Percentiles rank a stretch among this genome's conserved stretches.
These are phyloP conservation scores for Lampropteryx suffumata DNA, from an alignment of 2,888 invertebrate species.

Conservation along the genomic window DNA sequence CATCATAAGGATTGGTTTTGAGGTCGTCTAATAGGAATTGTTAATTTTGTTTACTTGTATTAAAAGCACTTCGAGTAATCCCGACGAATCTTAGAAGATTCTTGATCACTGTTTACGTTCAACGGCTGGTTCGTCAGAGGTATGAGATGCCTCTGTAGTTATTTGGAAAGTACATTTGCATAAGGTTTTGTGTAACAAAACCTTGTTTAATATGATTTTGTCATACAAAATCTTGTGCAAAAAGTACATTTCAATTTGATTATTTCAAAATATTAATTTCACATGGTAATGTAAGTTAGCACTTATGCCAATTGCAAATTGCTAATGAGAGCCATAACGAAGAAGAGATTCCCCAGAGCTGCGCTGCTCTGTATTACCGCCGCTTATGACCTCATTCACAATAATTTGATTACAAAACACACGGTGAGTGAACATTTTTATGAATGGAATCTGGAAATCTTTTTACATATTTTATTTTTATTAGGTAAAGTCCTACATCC, in stretches of 20 bases:
- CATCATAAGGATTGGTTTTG: neutral
- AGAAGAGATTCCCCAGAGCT: slow-evolving; percentile 43
- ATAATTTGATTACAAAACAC: slow-evolving; percentile 64
- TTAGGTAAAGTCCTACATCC: slow-evolving; percentile 59
- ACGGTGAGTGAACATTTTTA: slow-evolving; percentile 56
- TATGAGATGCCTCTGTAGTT: too few species aligned
- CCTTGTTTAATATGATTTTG: too few species aligned
- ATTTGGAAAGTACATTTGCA: too few species aligned
- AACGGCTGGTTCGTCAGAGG: neutral
- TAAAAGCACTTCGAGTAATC: slow-evolving; percentile 8
- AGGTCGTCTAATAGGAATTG: slow-evolving; percentile 3
- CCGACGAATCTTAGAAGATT: slow-evolving; percentile 15
- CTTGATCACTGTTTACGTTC: slow-evolving; percentile 12
- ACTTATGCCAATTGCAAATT: slow-evolving; percentile 2
- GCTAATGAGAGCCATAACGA: slow-evolving; percentile 35
- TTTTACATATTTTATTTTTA: slow-evolving; percentile 57
- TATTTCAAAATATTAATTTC: too few species aligned
- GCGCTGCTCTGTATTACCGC: slow-evolving; percentile 48
- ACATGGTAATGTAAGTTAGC: too few species aligned
- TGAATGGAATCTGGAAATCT: slow-evolving; percentile 63
- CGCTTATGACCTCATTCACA: slow-evolving; percentile 58
- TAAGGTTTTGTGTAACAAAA: too few species aligned
- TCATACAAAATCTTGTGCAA: too few species aligned
- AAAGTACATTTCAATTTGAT: too few species aligned
- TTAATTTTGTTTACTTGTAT: slow-evolving; percentile 6